Evolutionary conservation across 2,113 vertebrate species (phyloP), one percentile per base, ranked within the genome.

Genomic region (Origma solitaria): DNA sequence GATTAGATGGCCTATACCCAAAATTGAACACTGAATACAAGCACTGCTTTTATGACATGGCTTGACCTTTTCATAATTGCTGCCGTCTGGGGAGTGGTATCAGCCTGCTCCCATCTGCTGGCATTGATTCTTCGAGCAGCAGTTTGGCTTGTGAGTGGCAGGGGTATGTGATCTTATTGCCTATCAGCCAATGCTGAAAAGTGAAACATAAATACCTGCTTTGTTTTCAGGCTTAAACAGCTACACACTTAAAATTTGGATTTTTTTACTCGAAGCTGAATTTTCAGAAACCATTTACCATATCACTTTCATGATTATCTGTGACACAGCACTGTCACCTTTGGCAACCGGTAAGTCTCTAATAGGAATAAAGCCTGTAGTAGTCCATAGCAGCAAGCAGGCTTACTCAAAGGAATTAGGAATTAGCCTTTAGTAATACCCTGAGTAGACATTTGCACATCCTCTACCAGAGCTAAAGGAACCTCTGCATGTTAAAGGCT

Each of bases 351-450:
- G 4, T 86, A 92, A 93, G 76, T 96, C 95, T 94, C 88, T 96
- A 94, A 91, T 65, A 94, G 77, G 80, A 96, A 77, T 94, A 94
- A 95, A 96, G 90, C 77, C 49, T 78, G 84, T 80, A 94, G 96
- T 90, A 95, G 96, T 88, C 93, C 91, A 88, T 94, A 62, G 94
- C 92, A 90, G 94, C 97, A 93, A 91, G 87, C 68, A 96, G 93
- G 96, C 97, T 98, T 97, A 98, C 88, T 86, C 7, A 4, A 95
- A 47, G 92, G 96, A 96, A 96, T 97, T 97, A 97, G 82, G 97
- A 95, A 97, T 97, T 97, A 97, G 88, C 76, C 86, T 96, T 92
- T 86, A 80, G 72, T 97, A 97, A 97, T 96, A 96, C 92, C 54
- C 83, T 50, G 53, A 94, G 73, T 90, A 88, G 92, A 81, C 7